A percentile compares a stretch with the other conserved stretches of the same genome.
Conservation (phyloP, 2,888 invertebrate species). For the Apotomis turbidana region DNA sequence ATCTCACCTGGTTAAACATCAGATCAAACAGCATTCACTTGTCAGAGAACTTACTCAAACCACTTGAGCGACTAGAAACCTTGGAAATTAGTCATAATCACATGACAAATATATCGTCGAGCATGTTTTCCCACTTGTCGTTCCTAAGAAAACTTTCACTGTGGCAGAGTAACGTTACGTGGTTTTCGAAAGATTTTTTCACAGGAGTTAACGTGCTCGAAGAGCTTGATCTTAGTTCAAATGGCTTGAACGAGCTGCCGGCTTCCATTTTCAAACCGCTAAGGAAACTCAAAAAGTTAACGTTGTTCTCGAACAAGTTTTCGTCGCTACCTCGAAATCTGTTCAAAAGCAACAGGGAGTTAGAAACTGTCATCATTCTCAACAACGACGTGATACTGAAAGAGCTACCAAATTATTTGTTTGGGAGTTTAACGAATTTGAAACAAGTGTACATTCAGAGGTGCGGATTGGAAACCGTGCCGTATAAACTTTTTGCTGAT, state of each 20-base stretch:
- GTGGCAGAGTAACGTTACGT: slow-evolving; percentile 87
- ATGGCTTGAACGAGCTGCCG: slow-evolving; percentile 85
- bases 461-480: slow-evolving; percentile 83
- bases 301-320: slow-evolving; percentile 87
- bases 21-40: slow-evolving; percentile 84
- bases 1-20: slow-evolving; percentile 86
- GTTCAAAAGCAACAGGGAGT: slow-evolving; percentile 81
- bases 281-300: slow-evolving; percentile 85
- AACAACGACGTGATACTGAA: slow-evolving; percentile 84
- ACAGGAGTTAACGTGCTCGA: slow-evolving; percentile 85
- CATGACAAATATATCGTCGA: slow-evolving; percentile 84
- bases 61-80: slow-evolving; percentile 81
- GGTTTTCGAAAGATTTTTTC: slow-evolving; percentile 86
- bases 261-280: slow-evolving; percentile 85
- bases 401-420: slow-evolving; percentile 83
- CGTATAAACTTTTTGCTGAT: slow-evolving; percentile 85
- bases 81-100: slow-evolving; percentile 88
- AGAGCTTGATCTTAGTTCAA: slow-evolving; percentile 87
- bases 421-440: slow-evolving; percentile 84
- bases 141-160: slow-evolving; percentile 86
- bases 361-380: slow-evolving; percentile 81
- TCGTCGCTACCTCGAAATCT: slow-evolving; percentile 84
- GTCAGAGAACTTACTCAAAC: slow-evolving; percentile 82
- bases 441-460: slow-evolving; percentile 82
- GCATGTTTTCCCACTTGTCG: slow-evolving; percentile 85